Percentiles rank a stretch among this genome's conserved stretches.
These are phyloP conservation scores for Ectropis crepuscularia DNA, from an alignment of 2,888 invertebrate genomes.

Conservation along the genomic window DNA sequence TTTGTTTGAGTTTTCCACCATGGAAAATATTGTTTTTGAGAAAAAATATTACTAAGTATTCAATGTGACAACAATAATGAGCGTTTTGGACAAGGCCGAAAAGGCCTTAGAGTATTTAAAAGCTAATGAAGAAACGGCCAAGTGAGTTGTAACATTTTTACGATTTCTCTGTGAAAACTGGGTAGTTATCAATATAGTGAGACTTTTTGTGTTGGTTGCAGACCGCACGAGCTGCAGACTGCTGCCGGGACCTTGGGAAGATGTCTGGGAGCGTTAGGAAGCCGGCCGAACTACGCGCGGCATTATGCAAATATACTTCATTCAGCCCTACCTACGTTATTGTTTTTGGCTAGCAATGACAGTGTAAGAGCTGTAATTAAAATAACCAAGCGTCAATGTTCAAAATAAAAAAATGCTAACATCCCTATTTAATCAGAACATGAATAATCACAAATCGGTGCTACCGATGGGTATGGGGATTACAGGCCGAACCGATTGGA, in stretches of 20 bases:
- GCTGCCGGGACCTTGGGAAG: slow-evolving; percentile 76
- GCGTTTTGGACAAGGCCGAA: slow-evolving; percentile 78
- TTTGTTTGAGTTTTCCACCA: slow-evolving; percentile 60
- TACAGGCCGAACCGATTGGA: too few relatives aligned
- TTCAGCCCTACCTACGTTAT: slow-evolving; percentile 70
- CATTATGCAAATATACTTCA: slow-evolving; percentile 76
- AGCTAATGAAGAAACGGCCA: slow-evolving; percentile 67
- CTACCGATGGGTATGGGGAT: too few relatives aligned
- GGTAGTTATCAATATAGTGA: neutral
- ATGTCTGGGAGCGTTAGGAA: slow-evolving; percentile 75
- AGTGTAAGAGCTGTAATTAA: slow-evolving; percentile 66
- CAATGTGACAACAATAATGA: slow-evolving; percentile 62
- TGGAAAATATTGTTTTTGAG: slow-evolving; percentile 47
- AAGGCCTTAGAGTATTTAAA: slow-evolving; percentile 77
- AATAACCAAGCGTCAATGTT: too few relatives aligned
- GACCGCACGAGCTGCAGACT: slow-evolving; percentile 75
- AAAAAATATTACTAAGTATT: slow-evolving; percentile 49
- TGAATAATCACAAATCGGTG: too few relatives aligned
- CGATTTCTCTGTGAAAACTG: slow-evolving; percentile 3
- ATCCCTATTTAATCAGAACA: too few relatives aligned
- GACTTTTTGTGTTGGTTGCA: slow-evolving; percentile 49
- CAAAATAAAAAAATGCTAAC: too few relatives aligned
- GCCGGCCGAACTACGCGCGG: slow-evolving; percentile 70
- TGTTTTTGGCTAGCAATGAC: slow-evolving; percentile 76
- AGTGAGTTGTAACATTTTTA: slow-evolving; percentile 57